Percentiles rank a stretch among this genome's conserved stretches.
Conservation (phyloP, 2,888 invertebrate genomes). For the Erebia aethiops region DNA sequence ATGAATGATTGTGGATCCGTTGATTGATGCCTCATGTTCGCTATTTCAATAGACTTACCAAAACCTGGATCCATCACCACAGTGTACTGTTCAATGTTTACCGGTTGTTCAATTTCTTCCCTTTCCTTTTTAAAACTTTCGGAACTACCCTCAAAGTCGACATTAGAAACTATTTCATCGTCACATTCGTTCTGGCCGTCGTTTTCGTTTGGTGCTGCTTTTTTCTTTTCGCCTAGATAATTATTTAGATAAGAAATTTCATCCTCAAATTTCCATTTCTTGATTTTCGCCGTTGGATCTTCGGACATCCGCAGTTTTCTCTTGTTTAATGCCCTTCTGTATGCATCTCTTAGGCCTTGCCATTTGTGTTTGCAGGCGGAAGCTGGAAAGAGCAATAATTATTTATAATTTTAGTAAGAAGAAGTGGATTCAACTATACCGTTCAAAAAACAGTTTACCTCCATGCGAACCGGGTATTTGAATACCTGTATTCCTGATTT, state of each 20-base stretch:
- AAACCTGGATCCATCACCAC: constrained; percentile 7
- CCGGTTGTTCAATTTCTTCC: not conserved
- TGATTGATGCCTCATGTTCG: no score
- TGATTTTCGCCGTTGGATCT: constrained; percentile 38
- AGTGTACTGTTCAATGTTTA: constrained; percentile 6
- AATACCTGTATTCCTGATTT: no score
- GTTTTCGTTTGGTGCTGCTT: constrained; percentile 42
- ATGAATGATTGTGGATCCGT: no score
- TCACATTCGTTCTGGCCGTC: constrained; percentile 29
- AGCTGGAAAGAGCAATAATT: constrained; percentile 39
- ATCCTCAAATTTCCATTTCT: constrained; percentile 45
- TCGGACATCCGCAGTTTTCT: constrained; percentile 39
- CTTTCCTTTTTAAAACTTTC: constrained; percentile 7
- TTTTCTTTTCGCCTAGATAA: constrained; percentile 42
- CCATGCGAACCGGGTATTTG: no score
- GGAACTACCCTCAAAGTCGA: constrained; percentile 7
- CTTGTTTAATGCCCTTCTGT: constrained; percentile 43
- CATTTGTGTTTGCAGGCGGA: constrained; percentile 41
- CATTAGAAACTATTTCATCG: constrained; percentile 6
- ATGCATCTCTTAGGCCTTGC: constrained; percentile 41
- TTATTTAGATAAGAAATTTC: constrained; percentile 44
- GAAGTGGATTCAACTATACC: no score
- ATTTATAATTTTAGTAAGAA: not conserved
- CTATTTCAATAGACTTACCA: not conserved
- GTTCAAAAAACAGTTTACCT: no score